Percentiles rank a stretch among this genome's conserved stretches.
Conservation (phyloP, 1,140 invertebrate genomes). For the Drosophila obscura region DNA sequence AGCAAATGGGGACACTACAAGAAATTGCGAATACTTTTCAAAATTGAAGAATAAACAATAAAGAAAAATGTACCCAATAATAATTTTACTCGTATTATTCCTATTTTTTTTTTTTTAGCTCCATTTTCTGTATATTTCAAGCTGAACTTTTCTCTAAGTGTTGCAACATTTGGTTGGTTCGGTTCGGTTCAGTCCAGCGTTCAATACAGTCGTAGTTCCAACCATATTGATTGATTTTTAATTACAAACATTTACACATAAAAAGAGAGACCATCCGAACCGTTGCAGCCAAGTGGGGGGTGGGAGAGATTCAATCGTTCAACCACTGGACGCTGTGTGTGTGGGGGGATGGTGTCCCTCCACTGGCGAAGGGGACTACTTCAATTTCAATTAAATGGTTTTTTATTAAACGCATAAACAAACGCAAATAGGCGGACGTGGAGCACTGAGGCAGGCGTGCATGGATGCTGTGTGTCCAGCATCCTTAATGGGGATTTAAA, state of each 20-base stretch:
- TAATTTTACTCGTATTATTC: no score
- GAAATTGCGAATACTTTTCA: no score
- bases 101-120: no score
- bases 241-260: constrained; percentile 76
- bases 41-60: no score
- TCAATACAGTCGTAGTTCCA: constrained; percentile 16
- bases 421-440: constrained; percentile 29
- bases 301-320: not conserved
- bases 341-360: not conserved
- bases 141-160: no score
- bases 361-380: constrained; percentile 34
- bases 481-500: constrained; percentile 53
- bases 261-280: constrained; percentile 15
- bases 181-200: no score
- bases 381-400: constrained; percentile 78
- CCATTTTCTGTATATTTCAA: no score
- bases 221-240: constrained; percentile 82
- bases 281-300: not conserved
- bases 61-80: no score
- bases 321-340: no score
- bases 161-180: no score
- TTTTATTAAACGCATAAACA: constrained; percentile 80
- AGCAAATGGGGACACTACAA: constrained; percentile 18
- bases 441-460: no score
- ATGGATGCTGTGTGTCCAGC: constrained; percentile 18